Percentiles rank a stretch among this genome's conserved stretches.
Conservation (phyloP, 2,888 invertebrate species). For the Melanostoma scalare region DNA sequence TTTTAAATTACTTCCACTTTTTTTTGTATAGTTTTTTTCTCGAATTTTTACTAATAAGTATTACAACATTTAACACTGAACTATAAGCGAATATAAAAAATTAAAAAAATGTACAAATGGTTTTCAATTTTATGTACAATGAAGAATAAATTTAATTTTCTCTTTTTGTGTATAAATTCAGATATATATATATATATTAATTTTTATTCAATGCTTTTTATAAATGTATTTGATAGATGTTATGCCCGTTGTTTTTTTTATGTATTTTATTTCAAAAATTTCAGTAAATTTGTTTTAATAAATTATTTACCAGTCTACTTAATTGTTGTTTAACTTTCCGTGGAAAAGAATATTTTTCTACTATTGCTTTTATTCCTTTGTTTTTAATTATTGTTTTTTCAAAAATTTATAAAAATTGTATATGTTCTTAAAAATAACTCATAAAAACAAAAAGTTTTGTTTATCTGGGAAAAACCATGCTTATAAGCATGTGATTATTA, state of each 20-base stretch:
- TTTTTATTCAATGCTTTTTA: slow-evolving; percentile 15
- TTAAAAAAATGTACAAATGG: slow-evolving; percentile 73
- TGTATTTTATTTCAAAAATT: slow-evolving; percentile 36
- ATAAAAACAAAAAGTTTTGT: slow-evolving; percentile 74
- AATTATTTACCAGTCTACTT: slow-evolving; percentile 64
- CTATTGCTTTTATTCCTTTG: slow-evolving; percentile 62
- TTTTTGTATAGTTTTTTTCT: slow-evolving; percentile 42
- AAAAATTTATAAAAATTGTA: slow-evolving; percentile 75
- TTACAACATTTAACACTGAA: slow-evolving; percentile 74
- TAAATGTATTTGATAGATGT: slow-evolving; percentile 54
- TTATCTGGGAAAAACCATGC: slow-evolving; percentile 23
- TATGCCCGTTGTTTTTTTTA: slow-evolving; percentile 40
- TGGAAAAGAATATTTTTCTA: slow-evolving; percentile 52
- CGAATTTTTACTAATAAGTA: slow-evolving; percentile 41
- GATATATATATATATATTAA: slow-evolving; percentile 40
- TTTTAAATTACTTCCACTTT: slow-evolving; percentile 42
- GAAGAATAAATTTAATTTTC: slow-evolving; percentile 52
- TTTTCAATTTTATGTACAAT: slow-evolving; percentile 61
- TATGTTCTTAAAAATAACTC: slow-evolving; percentile 68
- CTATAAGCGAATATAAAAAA: slow-evolving; percentile 75
- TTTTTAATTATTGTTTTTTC: slow-evolving; percentile 61
- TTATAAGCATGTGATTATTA: slow-evolving; percentile 3
- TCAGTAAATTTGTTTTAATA: slow-evolving; percentile 46
- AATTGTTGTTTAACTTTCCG: slow-evolving; percentile 54
- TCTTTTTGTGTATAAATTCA: slow-evolving; percentile 43